phyloP scores from a whole-genome alignment of 2,888 invertebrate genomes.

The Melinopterus prodromus region DNA sequence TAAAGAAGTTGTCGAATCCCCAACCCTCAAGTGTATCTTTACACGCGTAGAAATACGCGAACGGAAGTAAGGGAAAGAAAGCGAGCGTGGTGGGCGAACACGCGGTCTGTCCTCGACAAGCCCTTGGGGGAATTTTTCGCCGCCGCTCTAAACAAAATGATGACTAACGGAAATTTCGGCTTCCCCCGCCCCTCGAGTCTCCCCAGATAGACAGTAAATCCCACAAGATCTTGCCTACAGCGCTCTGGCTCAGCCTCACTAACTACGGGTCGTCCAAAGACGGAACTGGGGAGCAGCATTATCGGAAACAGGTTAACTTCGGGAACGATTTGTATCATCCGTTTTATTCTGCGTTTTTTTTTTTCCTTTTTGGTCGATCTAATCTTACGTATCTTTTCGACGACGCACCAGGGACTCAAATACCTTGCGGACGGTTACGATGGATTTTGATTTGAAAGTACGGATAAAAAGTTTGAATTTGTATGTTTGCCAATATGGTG shows the following conservation, averaged over 20 bases:
- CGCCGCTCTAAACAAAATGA: neutral
- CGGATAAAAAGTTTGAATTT: neutral
- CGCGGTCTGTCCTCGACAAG: neutral
- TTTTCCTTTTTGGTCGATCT: neutral
- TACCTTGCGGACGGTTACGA: neutral
- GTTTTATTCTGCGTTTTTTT: neutral
- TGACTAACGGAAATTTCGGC: neutral
- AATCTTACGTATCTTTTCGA: neutral
- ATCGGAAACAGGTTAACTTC: slow-evolving; percentile 4
- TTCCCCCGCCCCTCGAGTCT: neutral
- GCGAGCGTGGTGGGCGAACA: neutral
- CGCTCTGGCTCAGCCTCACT: neutral
- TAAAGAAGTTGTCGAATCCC: neutral
- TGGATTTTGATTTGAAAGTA: neutral
- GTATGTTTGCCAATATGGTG: neutral
- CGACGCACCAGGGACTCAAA: neutral
- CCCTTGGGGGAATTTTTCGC: neutral
- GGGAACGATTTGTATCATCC: neutral
- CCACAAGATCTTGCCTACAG: slow-evolving; percentile 4
- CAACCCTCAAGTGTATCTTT: neutral
- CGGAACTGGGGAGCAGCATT: neutral
- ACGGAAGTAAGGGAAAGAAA: neutral
- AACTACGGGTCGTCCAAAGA: neutral
- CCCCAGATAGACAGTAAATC: neutral
- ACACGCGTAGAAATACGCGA: neutral